Evolutionary conservation across 2,888 invertebrate genomes (phyloP), one percentile per base, ranked within the genome.

Genomic region (Oxytorus armatus): DNA sequence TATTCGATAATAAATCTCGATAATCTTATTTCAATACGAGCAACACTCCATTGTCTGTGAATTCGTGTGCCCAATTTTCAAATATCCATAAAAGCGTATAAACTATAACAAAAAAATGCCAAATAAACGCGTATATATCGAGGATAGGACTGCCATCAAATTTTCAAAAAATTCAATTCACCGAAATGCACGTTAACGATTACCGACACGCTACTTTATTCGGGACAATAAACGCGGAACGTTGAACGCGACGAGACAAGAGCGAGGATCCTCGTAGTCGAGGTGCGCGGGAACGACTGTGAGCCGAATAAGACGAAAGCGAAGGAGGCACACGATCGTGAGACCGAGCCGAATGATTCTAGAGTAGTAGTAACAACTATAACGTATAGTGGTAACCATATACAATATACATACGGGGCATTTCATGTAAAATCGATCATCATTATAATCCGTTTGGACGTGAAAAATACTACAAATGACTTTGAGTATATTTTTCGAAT

Each of bases 241-340:
- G 39, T n/a, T n/a, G 25, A 25, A 44, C 39, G 47, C 79, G 77
- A 86, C 84, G 83, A 85, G 86, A 85, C 85, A 42, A 42, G n/a
- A 21, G 82, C 77, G 59, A 78, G 81, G 83, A 84, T 86, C 78
- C 81, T 87, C 49, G 85, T 86, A 63, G 87, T 86, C 79, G 85
- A 85, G 85, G 84, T 84, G 76, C 88, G 88, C 82, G 86, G 85
- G 85, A 83, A 85, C 87, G 88, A 87, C 87, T 87, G 88, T 82
- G 85, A 78, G 70, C 63, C 68, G 73, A 70, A 68, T 77, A 77
- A 74, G 69, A 68, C 73, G 72, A 73, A 73, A 68, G 63, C 73
- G 68, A 69, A 33, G 68, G 55, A 47, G 63, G 47, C 55, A 55
- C 42, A 69, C 77, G 77, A 80, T 80, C 68, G 79, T 55, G 61